Conservation (phyloP, 2,113 vertebrate genomes). For the Colaptes auratus region DNA sequence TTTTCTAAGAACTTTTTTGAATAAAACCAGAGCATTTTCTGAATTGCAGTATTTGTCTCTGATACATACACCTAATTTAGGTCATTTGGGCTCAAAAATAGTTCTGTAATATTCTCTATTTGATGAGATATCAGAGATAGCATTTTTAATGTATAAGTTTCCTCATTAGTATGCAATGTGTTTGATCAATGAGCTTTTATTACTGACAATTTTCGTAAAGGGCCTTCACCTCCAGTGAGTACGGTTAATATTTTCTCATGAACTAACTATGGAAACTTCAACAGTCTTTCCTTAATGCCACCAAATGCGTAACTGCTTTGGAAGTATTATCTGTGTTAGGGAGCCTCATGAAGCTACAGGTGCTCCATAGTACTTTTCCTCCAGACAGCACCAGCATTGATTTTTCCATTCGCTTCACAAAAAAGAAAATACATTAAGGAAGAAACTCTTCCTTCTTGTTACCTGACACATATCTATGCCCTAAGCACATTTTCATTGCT, state of each 20-base stretch:
- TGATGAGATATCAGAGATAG: background rate
- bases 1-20: background rate
- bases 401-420: background rate
- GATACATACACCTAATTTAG: background rate
- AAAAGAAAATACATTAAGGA: background rate
- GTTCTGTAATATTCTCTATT: background rate
- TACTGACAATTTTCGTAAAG: background rate
- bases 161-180: no score
- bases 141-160: background rate
- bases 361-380: background rate
- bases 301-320: background rate
- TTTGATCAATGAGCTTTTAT: background rate
- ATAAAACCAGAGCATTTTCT: background rate
- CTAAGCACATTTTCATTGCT: background rate
- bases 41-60: background rate
- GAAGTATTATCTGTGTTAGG: background rate
- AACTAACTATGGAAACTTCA: background rate
- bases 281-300: background rate
- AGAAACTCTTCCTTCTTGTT: background rate
- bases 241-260: background rate
- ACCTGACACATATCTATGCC: background rate
- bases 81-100: background rate
- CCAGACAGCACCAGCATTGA: background rate
- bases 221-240: background rate
- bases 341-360: background rate